These are phyloP conservation scores for Leptinotarsa defecta DNA, from an alignment of 1,140 invertebrate genomes.

Conservation along the genomic window DNA sequence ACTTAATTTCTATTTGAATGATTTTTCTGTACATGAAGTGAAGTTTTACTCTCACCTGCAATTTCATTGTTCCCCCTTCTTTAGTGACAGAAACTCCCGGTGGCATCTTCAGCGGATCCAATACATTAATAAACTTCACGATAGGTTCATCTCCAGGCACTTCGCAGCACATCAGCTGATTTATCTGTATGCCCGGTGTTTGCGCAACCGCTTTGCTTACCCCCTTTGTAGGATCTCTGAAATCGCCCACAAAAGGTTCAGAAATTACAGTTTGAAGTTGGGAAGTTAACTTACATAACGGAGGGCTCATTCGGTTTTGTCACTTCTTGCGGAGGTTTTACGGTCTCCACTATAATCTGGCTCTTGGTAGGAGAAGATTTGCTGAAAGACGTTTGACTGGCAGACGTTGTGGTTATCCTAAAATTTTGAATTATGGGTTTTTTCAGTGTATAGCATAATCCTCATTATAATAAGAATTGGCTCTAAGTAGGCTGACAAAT, in stretches of 20 bases:
- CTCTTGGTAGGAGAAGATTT: conserved; percentile 79
- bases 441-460: no score
- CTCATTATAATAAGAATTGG: no score
- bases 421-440: background rate
- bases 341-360: conserved; percentile 76
- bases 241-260: background rate
- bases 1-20: background rate
- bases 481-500: no score
- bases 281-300: conserved; percentile 3
- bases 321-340: conserved; percentile 34
- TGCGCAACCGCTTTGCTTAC: conserved; percentile 30
- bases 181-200: conserved; percentile 51
- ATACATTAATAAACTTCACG: conserved; percentile 50
- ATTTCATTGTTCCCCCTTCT: conserved; percentile 45
- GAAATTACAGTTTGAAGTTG: background rate
- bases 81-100: conserved; percentile 49
- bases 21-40: background rate
- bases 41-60: conserved; percentile 44
- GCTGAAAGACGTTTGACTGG: conserved; percentile 63
- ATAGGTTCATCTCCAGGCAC: conserved; percentile 54
- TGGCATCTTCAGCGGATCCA: conserved; percentile 50
- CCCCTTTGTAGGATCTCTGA: background rate
- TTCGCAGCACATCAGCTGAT: conserved; percentile 52
- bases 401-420: background rate
- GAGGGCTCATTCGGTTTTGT: background rate